These are phyloP conservation scores for Gobio gobio DNA, from an alignment of 2,113 vertebrate genomes.

Conservation along the genomic window DNA sequence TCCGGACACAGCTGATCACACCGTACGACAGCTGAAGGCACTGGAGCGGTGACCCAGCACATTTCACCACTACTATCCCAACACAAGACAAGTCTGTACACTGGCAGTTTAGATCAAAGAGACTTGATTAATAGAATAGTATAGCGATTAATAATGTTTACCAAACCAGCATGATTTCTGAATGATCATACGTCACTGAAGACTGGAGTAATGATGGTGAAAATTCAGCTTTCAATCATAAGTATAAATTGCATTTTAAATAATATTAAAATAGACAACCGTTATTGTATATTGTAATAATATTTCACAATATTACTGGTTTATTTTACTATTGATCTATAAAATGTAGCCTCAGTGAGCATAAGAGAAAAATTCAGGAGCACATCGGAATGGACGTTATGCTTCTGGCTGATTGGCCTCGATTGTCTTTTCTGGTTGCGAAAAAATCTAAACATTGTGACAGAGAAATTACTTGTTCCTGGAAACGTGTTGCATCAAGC, in stretches of 20 bases:
- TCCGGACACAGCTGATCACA: constrained; percentile 71
- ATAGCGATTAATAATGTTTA: neutral
- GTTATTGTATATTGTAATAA: too few species aligned
- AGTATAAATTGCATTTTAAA: too few species aligned
- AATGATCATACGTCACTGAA: neutral
- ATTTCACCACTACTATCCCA: constrained; percentile 57
- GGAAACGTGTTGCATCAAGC: neutral
- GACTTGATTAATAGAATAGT: neutral
- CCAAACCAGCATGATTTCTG: neutral
- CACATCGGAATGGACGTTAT: neutral
- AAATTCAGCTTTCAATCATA: neutral
- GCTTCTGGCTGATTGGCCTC: neutral
- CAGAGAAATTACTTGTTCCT: neutral
- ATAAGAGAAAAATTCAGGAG: neutral
- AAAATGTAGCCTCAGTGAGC: neutral
- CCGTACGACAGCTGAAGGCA: constrained; percentile 59
- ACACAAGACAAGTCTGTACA: neutral
- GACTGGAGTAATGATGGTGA: neutral
- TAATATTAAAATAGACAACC: too few species aligned
- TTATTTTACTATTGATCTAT: neutral
- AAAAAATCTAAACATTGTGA: neutral
- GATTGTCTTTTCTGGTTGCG: neutral
- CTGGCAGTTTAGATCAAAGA: neutral
- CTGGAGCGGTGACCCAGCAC: constrained; percentile 70
- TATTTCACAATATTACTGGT: too few species aligned